Evolutionary conservation across 1,140 invertebrate species (phyloP).

Genomic region (Steinernema feltiae): DNA sequence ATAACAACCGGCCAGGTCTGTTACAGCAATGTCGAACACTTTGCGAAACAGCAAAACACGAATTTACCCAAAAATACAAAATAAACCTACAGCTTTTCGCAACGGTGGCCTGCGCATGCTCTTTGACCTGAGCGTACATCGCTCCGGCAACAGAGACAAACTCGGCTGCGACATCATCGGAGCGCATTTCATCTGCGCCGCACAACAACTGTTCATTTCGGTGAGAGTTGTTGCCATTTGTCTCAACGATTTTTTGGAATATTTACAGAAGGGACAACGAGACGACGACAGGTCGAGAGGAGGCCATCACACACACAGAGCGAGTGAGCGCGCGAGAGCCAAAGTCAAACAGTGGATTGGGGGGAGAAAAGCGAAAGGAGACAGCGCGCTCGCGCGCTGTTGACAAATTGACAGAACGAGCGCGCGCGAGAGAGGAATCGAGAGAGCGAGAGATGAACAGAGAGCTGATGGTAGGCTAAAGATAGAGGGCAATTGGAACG

Average conservation of each 20-base stretch:
- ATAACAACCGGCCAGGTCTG: neutral
- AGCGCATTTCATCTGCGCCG: neutral
- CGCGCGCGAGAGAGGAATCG: neutral
- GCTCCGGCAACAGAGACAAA: neutral
- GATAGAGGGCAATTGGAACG: neutral
- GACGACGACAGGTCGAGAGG: slow-evolving; percentile 4
- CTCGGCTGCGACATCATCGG: neutral
- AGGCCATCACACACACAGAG: neutral
- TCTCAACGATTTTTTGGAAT: slow-evolving; percentile 15
- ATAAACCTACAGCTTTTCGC: neutral
- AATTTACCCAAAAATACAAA: neutral
- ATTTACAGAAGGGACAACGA: neutral
- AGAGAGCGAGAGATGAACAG: neutral
- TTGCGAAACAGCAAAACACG: neutral
- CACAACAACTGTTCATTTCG: neutral
- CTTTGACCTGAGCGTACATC: neutral
- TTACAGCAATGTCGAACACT: neutral
- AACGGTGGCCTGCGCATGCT: neutral
- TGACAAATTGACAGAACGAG: slow-evolving; percentile 1
- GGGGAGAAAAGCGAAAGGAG: neutral
- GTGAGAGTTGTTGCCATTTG: slow-evolving; percentile 10
- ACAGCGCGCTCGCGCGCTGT: slow-evolving; percentile 6
- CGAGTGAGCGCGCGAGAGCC: neutral
- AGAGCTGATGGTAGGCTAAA: neutral
- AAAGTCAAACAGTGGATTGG: neutral